Evolutionary conservation across 2,797 vertebrate genomes (phyloP).

Genomic region (Antrozous pallidus): DNA sequence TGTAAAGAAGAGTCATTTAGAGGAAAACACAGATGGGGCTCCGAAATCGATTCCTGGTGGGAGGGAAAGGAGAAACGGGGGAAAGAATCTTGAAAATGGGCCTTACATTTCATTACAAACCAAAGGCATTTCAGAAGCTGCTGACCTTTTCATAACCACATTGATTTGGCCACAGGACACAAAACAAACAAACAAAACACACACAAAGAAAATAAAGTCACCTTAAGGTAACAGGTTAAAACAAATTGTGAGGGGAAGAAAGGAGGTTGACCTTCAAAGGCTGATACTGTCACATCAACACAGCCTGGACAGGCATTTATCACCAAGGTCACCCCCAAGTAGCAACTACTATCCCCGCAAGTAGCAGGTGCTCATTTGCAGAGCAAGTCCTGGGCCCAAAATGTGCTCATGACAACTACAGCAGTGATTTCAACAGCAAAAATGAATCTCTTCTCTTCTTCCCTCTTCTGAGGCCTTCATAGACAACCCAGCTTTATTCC

Average conservation of each 20-base stretch:
- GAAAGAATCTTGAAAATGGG: constrained; percentile 56
- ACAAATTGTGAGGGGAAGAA: constrained; percentile 55
- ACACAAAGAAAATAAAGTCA: constrained; percentile 69
- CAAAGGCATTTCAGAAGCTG: constrained; percentile 56
- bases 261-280: constrained; percentile 76
- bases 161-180: constrained; percentile 60
- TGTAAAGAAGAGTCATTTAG: constrained; percentile 29
- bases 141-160: constrained; percentile 79
- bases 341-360: neutral
- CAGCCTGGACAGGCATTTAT: neutral
- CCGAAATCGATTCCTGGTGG: constrained; percentile 18
- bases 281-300: constrained; percentile 34
- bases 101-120: constrained; percentile 54
- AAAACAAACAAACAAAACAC: neutral
- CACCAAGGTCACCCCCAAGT: neutral
- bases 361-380: neutral
- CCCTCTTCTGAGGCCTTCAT: neutral
- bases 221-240: constrained; percentile 68
- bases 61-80: neutral
- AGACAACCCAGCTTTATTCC: neutral
- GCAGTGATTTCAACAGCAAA: neutral
- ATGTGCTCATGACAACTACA: too few relatives aligned
- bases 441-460: neutral
- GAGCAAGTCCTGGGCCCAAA: neutral
- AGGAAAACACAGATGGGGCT: constrained; percentile 51